Evolutionary conservation across 2,888 invertebrate genomes (phyloP), one percentile per base, ranked within the genome.

Genomic region (Tiliacea citrago): DNA sequence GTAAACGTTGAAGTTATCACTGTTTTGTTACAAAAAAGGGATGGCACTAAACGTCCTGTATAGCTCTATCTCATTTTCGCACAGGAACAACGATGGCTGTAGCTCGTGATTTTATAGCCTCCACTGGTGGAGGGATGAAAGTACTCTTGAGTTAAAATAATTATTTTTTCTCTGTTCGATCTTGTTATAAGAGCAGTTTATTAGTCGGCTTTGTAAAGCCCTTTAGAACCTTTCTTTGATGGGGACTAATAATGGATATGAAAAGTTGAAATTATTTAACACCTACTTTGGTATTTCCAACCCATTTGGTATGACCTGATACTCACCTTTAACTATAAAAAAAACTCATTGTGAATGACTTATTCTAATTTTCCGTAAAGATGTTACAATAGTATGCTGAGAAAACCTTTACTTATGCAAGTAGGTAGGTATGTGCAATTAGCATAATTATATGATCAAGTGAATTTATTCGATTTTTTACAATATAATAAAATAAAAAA

Each of bases 281-380:
- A 13, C 8, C 10, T 45, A 45, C 45, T 24, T 53, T 55, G 10
- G 18, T 42, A 42, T 35, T 51, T 16, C 2, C 4, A 49, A 42
- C 4, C 13, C 13, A 51, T 73, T 51, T n/a, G 21, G 2, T n/a
- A 39, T 55, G 4, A 42, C 1, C 1, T 29, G 42, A 58, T 24
- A 77, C 78, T 78, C 47, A 75, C 70, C 78, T 53, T 61, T 47
- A 51, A 1, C 29, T 16, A 29, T 39, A 42, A 12, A 8, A n/a
- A 42, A 42, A 4, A 42, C 3, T 7, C 39, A 13, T 2, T 8
- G 8, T 69, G 55, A 39, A 47, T 47, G 18, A 12, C 24, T 57
- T 55, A 45, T 51, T 51, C 42, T 18, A 35, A 45, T 12, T 45
- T 45, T 12, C 12, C 0, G 5, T 47, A 6, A 49, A 61, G n/a